Conservation (phyloP, 2,888 invertebrate genomes). For the Prenolepis imparis region DNA sequence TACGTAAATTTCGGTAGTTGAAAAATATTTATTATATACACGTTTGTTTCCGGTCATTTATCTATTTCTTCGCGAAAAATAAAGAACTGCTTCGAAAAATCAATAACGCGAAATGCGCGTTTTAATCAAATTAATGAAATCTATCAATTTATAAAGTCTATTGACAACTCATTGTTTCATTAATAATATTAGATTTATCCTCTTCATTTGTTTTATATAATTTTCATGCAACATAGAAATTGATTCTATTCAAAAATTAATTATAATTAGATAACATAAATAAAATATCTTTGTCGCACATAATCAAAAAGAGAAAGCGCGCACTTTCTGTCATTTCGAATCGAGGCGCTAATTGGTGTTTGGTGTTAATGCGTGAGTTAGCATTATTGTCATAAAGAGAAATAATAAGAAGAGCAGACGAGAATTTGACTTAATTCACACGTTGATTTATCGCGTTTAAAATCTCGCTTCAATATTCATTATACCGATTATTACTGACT, state of each 20-base stretch:
- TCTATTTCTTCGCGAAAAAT: not conserved
- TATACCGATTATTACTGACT: conserved; percentile 72
- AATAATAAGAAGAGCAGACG: conserved; percentile 10
- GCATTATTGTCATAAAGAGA: conserved; percentile 1
- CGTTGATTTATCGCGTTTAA: conserved; percentile 64
- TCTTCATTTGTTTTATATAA: not conserved
- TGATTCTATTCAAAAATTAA: too few relatives aligned
- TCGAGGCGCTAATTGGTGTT: conserved; percentile 61
- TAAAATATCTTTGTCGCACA: not conserved
- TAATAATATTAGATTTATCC: conserved; percentile 12
- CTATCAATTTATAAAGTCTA: not conserved
- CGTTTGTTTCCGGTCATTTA: not conserved
- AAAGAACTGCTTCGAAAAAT: not conserved
- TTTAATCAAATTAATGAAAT: not conserved
- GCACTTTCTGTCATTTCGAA: conserved; percentile 60
- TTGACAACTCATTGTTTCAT: not conserved
- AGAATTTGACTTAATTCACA: conserved; percentile 36
- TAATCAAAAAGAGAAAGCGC: conserved; percentile 38
- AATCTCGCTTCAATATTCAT: conserved; percentile 64
- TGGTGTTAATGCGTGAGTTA: conserved; percentile 51
- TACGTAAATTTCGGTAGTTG: conserved; percentile 45
- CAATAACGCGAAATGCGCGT: not conserved
- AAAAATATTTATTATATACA: conserved; percentile 41
- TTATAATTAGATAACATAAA: not conserved
- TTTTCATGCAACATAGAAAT: not conserved